These are phyloP conservation scores for Lontra canadensis DNA, from an alignment of 2,113 vertebrate species.

Conservation along the genomic window DNA sequence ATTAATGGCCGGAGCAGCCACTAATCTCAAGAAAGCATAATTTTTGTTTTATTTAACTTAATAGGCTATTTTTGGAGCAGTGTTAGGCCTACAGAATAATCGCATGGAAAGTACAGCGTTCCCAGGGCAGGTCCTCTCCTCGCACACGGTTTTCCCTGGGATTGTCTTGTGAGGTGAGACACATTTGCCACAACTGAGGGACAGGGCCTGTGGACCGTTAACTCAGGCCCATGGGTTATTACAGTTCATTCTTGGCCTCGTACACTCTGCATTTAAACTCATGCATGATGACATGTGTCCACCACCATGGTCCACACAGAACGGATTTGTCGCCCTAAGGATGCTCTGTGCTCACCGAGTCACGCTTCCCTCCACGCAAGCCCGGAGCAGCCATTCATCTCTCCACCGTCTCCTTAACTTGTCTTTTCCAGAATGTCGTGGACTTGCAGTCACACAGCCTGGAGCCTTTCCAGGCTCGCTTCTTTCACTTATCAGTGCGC, in stretches of 20 bases:
- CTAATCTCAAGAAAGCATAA: neutral
- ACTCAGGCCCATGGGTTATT: neutral
- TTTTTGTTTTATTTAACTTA: neutral
- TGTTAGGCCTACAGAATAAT: neutral
- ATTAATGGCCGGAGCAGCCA: neutral
- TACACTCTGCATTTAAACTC: neutral
- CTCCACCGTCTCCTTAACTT: neutral
- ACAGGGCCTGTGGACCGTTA: too few relatives aligned
- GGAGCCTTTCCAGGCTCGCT: neutral
- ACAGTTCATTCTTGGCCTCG: too few relatives aligned
- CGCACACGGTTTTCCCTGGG: neutral
- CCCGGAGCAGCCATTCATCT: neutral
- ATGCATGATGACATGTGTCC: neutral
- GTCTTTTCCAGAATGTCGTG: neutral
- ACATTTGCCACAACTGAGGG: neutral
- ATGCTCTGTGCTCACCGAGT: neutral
- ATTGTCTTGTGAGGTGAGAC: neutral
- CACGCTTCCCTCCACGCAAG: fast-evolving
- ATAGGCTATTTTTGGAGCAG: neutral
- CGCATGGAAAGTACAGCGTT: neutral
- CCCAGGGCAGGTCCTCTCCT: too few relatives aligned
- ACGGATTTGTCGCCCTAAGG: neutral
- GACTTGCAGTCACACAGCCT: too few relatives aligned
- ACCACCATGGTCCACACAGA: neutral
- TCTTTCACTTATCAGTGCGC: neutral